phyloP scores from a whole-genome alignment of 1,140 invertebrate genomes.

The Brachionus sp. region DNA sequence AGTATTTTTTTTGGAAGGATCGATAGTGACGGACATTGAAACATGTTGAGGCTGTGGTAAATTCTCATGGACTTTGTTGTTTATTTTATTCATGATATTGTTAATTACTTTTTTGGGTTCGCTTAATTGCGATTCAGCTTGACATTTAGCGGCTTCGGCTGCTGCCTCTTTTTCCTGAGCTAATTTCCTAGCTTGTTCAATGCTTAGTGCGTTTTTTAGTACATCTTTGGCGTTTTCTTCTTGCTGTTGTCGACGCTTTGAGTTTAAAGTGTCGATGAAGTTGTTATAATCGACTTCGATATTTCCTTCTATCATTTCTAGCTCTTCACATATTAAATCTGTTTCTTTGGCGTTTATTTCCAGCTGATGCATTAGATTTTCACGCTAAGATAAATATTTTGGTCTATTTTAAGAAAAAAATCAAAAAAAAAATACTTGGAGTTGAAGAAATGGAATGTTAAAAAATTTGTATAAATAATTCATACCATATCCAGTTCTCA shows the following conservation, averaged over 20 bases:
- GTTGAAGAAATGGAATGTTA: constrained; percentile 85
- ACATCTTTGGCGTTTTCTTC: constrained; percentile 53
- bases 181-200: constrained; percentile 46
- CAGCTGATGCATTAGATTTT: constrained; percentile 78
- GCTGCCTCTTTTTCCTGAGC: constrained; percentile 29
- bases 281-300: constrained; percentile 48
- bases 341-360: constrained; percentile 82
- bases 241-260: constrained; percentile 52
- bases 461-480: constrained; percentile 92
- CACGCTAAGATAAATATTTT: constrained; percentile 51
- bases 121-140: constrained; percentile 19
- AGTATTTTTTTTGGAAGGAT: neutral
- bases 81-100: constrained; percentile 40
- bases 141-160: neutral
- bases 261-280: constrained; percentile 52
- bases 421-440: constrained; percentile 66
- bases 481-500: constrained; percentile 92
- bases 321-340: constrained; percentile 73
- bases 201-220: constrained; percentile 48
- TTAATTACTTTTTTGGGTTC: constrained; percentile 12
- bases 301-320: constrained; percentile 63
- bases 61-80: constrained; percentile 8
- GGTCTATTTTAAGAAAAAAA: neutral
- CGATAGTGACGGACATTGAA: constrained; percentile 40
- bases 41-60: neutral